Percentiles rank a stretch among this genome's conserved stretches.
Evolutionary conservation across 2,797 vertebrate genomes (phyloP).

Genomic region (Smutsia temminckii): DNA sequence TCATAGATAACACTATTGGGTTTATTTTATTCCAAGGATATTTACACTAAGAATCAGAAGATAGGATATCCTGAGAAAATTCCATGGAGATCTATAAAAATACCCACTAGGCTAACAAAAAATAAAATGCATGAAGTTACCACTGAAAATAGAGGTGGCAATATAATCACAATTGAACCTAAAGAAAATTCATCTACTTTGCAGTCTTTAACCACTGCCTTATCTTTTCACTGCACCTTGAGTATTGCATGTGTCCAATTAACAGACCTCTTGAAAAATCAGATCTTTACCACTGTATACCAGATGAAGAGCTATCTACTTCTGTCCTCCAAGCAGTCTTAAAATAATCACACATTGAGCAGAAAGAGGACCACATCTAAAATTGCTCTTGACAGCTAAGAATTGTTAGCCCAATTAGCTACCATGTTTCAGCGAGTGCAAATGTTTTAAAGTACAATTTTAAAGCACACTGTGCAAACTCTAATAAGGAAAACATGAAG

Average conservation of each 20-base stretch:
- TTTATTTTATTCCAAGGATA: slow-evolving; percentile 63
- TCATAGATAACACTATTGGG: slow-evolving; percentile 57
- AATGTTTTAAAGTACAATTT: slow-evolving; percentile 61
- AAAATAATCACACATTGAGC: slow-evolving; percentile 42
- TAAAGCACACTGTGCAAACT: slow-evolving; percentile 28
- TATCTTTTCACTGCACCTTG: slow-evolving; percentile 71
- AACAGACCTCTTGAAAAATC: slow-evolving; percentile 64
- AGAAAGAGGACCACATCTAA: slow-evolving; percentile 50
- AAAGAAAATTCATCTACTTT: slow-evolving; percentile 57
- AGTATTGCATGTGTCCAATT: slow-evolving; percentile 37
- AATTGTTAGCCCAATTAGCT: slow-evolving; percentile 62
- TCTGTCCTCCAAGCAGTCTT: slow-evolving; percentile 48
- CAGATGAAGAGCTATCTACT: slow-evolving; percentile 23
- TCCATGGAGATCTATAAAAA: slow-evolving; percentile 51
- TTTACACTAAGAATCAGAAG: slow-evolving; percentile 67
- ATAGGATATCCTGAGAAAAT: slow-evolving; percentile 34
- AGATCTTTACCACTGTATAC: slow-evolving; percentile 31
- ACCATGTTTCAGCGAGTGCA: slow-evolving; percentile 26
- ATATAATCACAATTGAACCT: slow-evolving; percentile 37
- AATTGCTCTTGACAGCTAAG: slow-evolving; percentile 60
- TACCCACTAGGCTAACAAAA: slow-evolving; percentile 40
- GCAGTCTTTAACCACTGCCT: slow-evolving; percentile 53
- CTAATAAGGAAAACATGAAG: slow-evolving; percentile 50
- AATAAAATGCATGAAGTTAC: slow-evolving; percentile 63
- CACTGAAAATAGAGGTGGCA: slow-evolving; percentile 26